These are phyloP conservation scores for Bubo scandiacus DNA, from an alignment of 2,113 vertebrate species.

Conservation along the genomic window DNA sequence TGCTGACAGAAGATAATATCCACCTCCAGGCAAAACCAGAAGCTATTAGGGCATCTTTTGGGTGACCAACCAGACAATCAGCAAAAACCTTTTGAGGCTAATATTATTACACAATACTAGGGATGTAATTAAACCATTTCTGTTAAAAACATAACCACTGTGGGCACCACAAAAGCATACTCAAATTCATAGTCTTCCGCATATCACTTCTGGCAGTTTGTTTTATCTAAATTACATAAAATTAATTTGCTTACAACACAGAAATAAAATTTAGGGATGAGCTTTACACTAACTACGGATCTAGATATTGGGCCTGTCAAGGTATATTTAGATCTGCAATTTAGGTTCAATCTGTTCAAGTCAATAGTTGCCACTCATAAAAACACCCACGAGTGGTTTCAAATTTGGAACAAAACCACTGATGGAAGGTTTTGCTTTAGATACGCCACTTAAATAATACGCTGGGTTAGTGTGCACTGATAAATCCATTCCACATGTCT, in stretches of 20 bases:
- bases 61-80: neutral
- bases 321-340: neutral
- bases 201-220: neutral
- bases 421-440: neutral
- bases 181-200: neutral
- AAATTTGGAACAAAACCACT: neutral
- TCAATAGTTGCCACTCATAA: neutral
- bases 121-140: slow-evolving; percentile 11
- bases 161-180: neutral
- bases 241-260: neutral
- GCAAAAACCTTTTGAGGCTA: neutral
- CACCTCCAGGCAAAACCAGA: slow-evolving; percentile 33
- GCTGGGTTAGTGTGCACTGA: neutral
- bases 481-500: neutral
- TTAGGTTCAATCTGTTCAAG: neutral
- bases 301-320: neutral
- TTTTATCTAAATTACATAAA: neutral
- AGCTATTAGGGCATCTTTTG: neutral
- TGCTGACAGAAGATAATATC: slow-evolving; percentile 30
- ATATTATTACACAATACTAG: neutral
- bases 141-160: neutral
- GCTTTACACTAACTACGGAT: neutral
- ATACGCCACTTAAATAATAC: neutral
- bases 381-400: neutral
- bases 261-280: neutral